Conservation (phyloP, 2,113 vertebrate genomes). For the Brachypteracias leptosomus region DNA sequence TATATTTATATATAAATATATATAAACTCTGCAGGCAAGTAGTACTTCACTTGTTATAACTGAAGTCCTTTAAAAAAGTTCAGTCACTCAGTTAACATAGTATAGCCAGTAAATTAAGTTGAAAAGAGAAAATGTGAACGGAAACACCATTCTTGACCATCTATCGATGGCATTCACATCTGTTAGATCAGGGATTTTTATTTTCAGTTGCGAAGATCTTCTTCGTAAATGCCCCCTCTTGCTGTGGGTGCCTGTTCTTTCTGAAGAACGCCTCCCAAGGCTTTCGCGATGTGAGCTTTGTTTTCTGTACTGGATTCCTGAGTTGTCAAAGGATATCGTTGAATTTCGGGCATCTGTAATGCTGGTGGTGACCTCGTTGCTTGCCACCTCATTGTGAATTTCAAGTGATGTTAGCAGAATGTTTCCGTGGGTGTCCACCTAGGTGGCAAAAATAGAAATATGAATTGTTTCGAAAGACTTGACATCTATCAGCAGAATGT, state of each 20-base stretch:
- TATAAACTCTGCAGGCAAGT: slow-evolving; percentile 82
- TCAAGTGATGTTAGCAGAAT: slow-evolving; percentile 93
- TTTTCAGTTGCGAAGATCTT: slow-evolving; percentile 93
- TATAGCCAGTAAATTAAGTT: slow-evolving; percentile 99
- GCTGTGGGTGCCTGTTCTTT: slow-evolving; percentile 78
- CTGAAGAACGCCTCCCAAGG: slow-evolving; percentile 77
- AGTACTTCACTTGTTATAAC: slow-evolving; percentile 72
- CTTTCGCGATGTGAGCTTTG: slow-evolving; percentile 78
- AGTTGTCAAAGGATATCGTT: slow-evolving; percentile 88
- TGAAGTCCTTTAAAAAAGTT: slow-evolving; percentile 79
- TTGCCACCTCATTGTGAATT: slow-evolving; percentile 93
- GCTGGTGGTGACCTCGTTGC: slow-evolving; percentile 85
- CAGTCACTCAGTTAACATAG: slow-evolving; percentile 92
- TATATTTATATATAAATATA: slow-evolving; percentile 79
- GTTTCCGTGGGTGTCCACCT: slow-evolving; percentile 96
- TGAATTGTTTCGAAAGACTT: not conserved
- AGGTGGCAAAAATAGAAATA: not conserved
- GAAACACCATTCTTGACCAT: slow-evolving; percentile 97
- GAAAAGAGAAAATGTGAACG: slow-evolving; percentile 93
- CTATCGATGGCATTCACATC: slow-evolving; percentile 97
- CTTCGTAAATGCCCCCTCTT: slow-evolving; percentile 89
- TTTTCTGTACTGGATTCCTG: slow-evolving; percentile 94
- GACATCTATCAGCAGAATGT: not conserved
- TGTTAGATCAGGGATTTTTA: slow-evolving; percentile 97
- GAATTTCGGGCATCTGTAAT: slow-evolving; percentile 88